Conservation (phyloP, 2,888 invertebrate species). For the Eupithecia tripunctaria region DNA sequence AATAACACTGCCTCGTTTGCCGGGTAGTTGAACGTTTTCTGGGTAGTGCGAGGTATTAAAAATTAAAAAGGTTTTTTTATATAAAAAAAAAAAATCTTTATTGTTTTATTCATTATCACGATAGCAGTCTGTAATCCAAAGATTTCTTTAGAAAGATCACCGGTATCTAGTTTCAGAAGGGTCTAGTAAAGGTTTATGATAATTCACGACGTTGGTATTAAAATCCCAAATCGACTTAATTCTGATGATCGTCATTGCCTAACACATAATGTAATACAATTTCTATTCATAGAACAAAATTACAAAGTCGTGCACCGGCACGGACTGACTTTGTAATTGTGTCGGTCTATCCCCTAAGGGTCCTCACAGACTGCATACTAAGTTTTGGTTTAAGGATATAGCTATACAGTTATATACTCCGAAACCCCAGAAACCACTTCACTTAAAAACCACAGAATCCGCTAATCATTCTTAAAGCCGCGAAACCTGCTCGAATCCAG, state of each 20-base stretch:
- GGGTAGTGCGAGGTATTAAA: neutral
- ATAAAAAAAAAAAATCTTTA: neutral
- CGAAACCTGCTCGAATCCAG: neutral
- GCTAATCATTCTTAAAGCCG: neutral
- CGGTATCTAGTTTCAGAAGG: neutral
- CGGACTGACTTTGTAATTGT: neutral
- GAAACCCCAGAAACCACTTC: neutral
- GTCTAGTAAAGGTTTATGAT: too few species aligned
- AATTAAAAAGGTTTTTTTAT: neutral
- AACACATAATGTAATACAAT: neutral
- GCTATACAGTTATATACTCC: neutral
- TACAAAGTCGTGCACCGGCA: neutral
- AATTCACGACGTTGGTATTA: neutral
- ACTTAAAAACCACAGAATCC: too few species aligned
- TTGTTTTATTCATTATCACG: too few species aligned
- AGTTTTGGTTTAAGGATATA: neutral
- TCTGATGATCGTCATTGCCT: neutral
- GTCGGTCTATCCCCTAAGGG: neutral
- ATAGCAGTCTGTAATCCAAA: neutral
- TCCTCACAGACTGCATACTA: neutral
- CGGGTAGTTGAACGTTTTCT: constrained; percentile 1
- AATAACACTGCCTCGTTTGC: constrained; percentile 35
- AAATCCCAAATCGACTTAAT: neutral
- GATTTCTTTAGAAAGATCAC: neutral
- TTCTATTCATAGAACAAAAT: neutral